Percentiles rank a stretch among this genome's conserved stretches.
Evolutionary conservation across 2,113 vertebrate species (phyloP).

Genomic region (Arothron firmamentum): DNA sequence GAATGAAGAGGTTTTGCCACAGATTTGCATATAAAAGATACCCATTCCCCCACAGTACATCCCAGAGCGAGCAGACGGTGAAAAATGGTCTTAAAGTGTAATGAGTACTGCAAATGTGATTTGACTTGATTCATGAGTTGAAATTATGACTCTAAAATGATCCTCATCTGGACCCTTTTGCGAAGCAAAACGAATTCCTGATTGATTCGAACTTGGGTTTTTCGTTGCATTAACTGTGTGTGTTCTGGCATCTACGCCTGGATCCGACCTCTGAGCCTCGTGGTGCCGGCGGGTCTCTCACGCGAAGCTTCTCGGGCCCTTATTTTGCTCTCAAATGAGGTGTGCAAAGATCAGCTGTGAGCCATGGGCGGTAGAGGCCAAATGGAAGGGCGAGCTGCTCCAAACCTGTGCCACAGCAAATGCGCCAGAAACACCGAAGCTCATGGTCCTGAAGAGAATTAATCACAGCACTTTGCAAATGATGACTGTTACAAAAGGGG

Average conservation of each 20-base stretch:
- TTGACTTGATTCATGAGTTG: not conserved
- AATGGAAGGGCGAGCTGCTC: conserved; percentile 46
- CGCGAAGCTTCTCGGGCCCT: conserved; percentile 30
- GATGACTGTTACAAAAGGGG: conserved; percentile 33
- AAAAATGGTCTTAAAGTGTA: not conserved
- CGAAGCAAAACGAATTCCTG: conserved; percentile 16
- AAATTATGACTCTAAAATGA: conserved; percentile 12
- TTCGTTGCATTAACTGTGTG: conserved; percentile 24
- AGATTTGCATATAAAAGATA: not conserved
- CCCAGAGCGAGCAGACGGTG: not conserved
- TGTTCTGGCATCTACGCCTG: conserved; percentile 38
- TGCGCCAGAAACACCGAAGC: conserved; percentile 58
- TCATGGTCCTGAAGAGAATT: conserved; percentile 62
- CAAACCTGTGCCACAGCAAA: conserved; percentile 50
- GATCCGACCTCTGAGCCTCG: conserved; percentile 39
- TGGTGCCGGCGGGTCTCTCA: conserved; percentile 33
- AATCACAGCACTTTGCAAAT: conserved; percentile 38
- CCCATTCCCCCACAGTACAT: not conserved
- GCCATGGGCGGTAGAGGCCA: conserved; percentile 57
- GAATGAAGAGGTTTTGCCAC: not conserved
- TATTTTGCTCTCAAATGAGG: conserved; percentile 60
- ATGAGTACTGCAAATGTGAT: not conserved
- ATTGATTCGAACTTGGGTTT: conserved; percentile 30
- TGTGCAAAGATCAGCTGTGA: conserved; percentile 64
- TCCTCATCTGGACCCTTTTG: conserved; percentile 26